phyloP scores from a whole-genome alignment of 2,888 invertebrate species.

The Tyria jacobaeae region DNA sequence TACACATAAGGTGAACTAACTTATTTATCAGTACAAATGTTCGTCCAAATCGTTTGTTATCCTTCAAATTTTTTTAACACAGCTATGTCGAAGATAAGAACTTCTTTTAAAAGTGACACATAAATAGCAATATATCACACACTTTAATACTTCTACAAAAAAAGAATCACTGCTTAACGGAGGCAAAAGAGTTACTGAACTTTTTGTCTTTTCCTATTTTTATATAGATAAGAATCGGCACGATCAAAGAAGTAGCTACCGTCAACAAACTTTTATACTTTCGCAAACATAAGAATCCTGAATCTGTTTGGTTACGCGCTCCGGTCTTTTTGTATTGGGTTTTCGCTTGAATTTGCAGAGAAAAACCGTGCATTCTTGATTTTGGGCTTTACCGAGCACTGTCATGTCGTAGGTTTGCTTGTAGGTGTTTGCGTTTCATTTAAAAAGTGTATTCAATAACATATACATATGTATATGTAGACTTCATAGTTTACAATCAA shows the following conservation, averaged over 20 bases:
- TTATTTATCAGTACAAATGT: too few relatives aligned
- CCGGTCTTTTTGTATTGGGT: neutral
- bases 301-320: neutral
- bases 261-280: neutral
- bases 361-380: neutral
- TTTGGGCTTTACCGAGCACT: neutral
- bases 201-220: neutral
- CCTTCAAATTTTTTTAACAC: too few relatives aligned
- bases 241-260: neutral
- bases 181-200: neutral
- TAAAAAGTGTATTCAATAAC: neutral
- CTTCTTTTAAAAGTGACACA: too few relatives aligned
- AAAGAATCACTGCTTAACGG: too few relatives aligned
- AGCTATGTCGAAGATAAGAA: too few relatives aligned
- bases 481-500: too few relatives aligned
- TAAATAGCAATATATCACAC: too few relatives aligned
- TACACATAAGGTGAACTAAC: too few relatives aligned
- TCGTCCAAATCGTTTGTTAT: too few relatives aligned
- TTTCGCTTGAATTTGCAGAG: neutral
- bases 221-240: neutral
- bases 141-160: too few relatives aligned
- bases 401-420: neutral
- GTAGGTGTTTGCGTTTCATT: neutral
- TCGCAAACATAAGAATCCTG: neutral
- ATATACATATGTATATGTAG: too few relatives aligned